phyloP scores from a whole-genome alignment of 1,140 invertebrate species.

The Sesamia nonagrioides region DNA sequence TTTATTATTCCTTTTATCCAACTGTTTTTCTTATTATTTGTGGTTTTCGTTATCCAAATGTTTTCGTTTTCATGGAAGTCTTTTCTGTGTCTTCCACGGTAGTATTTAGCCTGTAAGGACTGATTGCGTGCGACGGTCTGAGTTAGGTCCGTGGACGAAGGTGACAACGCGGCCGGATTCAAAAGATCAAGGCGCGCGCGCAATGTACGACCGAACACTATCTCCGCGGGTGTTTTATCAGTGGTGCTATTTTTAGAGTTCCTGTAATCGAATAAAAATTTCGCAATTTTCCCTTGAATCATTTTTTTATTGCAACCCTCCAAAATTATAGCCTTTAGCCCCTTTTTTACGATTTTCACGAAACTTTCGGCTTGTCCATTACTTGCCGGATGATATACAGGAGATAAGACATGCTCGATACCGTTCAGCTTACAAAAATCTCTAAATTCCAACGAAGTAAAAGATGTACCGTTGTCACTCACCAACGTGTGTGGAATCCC shows the following conservation, averaged over 20 bases:
- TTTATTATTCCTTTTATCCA: neutral
- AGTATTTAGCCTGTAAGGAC: conserved; percentile 56
- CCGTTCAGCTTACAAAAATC: conserved; percentile 51
- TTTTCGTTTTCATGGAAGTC: conserved; percentile 45
- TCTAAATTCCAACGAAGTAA: conserved; percentile 59
- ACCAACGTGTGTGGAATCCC: conserved; percentile 52
- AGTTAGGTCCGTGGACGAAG: conserved; percentile 50
- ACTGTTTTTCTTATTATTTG: conserved; percentile 34
- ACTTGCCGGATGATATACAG: conserved; percentile 27
- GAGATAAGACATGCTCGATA: conserved; percentile 31
- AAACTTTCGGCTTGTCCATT: no score
- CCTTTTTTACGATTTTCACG: conserved; percentile 59
- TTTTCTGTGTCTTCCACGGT: conserved; percentile 45
- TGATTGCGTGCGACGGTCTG: conserved; percentile 49
- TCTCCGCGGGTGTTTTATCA: conserved; percentile 52
- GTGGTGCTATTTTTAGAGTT: conserved; percentile 57
- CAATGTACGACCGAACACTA: conserved; percentile 51
- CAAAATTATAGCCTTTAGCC: no score
- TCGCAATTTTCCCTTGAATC: conserved; percentile 43
- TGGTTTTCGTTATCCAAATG: conserved; percentile 51
- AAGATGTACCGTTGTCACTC: conserved; percentile 60
- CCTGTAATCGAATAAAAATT: conserved; percentile 55
- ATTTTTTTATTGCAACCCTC: conserved; percentile 25
- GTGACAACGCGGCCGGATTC: conserved; percentile 24
- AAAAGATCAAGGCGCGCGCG: conserved; percentile 53